phyloP scores from a whole-genome alignment of 2,797 vertebrate genomes.

The Melanotaenia nigrans region DNA sequence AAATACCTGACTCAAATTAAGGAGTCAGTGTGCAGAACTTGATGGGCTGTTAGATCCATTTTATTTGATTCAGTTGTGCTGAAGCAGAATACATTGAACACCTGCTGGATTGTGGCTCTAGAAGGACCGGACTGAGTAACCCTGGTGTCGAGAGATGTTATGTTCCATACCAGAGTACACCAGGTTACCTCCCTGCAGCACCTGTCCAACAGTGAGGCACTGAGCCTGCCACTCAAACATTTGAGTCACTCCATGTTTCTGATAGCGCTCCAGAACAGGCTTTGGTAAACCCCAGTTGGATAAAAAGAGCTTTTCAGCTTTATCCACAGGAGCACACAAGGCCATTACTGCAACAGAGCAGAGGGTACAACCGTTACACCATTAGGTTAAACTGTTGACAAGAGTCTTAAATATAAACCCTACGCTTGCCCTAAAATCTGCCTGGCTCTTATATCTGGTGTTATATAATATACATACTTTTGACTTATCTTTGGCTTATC shows the following conservation, averaged over 20 bases:
- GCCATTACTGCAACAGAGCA: conserved; percentile 75
- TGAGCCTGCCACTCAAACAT: conserved; percentile 99
- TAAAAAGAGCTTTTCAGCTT: conserved; percentile 88
- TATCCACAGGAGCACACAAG: conserved; percentile 82
- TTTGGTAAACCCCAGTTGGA: conserved; percentile 94
- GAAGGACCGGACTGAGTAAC: no score
- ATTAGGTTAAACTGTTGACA: background rate
- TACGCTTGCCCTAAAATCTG: background rate
- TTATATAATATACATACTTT: background rate
- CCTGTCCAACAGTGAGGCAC: conserved; percentile 90
- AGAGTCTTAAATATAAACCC: background rate
- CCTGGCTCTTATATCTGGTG: no score
- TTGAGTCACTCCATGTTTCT: conserved; percentile 86
- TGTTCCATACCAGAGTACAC: conserved; percentile 91
- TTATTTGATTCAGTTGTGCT: no score
- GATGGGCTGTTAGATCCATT: no score
- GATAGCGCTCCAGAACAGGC: conserved; percentile 89
- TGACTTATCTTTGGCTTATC: background rate
- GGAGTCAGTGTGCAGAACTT: no score
- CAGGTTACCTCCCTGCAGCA: conserved; percentile 92
- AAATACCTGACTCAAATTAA: no score
- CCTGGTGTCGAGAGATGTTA: background rate
- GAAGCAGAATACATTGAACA: no score
- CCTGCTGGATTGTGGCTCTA: no score
- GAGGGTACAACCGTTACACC: background rate